Percentiles rank a stretch among this genome's conserved stretches.
Evolutionary conservation across 2,888 invertebrate species (phyloP).

Genomic region (Epirrhoe alternata): DNA sequence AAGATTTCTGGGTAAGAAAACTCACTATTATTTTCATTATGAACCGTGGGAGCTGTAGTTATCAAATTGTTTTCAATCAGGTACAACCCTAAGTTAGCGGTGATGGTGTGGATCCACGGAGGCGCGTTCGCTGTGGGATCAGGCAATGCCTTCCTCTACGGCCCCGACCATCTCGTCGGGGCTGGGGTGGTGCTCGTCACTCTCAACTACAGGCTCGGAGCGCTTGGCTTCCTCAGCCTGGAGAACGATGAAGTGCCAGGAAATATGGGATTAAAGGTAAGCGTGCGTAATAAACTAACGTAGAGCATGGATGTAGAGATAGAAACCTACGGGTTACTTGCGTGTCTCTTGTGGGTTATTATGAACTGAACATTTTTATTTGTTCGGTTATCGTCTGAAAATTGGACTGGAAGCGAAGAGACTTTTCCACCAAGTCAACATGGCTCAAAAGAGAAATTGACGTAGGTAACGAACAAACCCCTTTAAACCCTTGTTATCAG

Average conservation of each 20-base stretch:
- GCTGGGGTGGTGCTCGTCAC: conserved; percentile 87
- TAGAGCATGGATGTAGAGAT: background rate
- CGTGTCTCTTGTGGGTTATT: background rate
- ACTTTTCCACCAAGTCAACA: too few species aligned
- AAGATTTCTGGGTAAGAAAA: conserved; percentile 69
- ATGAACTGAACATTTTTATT: background rate
- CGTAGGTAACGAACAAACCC: too few species aligned
- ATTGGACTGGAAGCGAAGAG: too few species aligned
- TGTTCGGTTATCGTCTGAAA: background rate
- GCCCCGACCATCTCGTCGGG: conserved; percentile 86
- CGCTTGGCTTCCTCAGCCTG: conserved; percentile 87
- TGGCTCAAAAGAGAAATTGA: too few species aligned
- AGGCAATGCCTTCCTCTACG: conserved; percentile 86
- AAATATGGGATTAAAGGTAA: conserved; percentile 87
- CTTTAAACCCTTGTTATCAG: background rate
- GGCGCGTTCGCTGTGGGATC: conserved; percentile 87
- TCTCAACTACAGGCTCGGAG: conserved; percentile 86
- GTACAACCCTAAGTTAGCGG: conserved; percentile 84
- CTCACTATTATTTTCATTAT: background rate
- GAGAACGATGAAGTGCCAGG: conserved; percentile 87
- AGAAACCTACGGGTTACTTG: background rate
- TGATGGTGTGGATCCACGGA: conserved; percentile 88
- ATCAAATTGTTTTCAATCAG: conserved; percentile 50
- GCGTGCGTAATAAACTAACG: conserved; percentile 10
- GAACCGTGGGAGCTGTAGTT: too few species aligned